phyloP scores from a whole-genome alignment of 2,113 vertebrate genomes.

The Vicugna pacos region DNA sequence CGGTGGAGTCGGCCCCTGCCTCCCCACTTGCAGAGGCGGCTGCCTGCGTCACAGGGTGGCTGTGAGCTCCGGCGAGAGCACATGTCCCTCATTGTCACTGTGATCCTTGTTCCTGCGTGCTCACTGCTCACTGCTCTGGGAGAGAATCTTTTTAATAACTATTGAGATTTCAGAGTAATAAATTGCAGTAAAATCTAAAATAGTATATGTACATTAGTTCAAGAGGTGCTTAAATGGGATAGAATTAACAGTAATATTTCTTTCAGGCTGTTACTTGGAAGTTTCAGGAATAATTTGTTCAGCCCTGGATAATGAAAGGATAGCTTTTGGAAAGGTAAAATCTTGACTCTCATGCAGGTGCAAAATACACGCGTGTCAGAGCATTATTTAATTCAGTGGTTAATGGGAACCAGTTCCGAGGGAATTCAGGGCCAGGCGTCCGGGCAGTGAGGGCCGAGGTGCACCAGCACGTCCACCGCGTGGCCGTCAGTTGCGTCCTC shows the following conservation, averaged over 20 bases:
- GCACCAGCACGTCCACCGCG: accelerated
- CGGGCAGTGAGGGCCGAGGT: neutral
- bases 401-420: neutral
- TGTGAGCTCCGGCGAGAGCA: too few relatives aligned
- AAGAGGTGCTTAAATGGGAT: neutral
- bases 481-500: accelerated
- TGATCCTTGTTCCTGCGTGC: neutral
- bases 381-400: neutral
- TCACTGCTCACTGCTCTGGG: neutral
- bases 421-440: neutral
- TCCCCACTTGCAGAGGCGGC: neutral
- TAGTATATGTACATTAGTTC: neutral
- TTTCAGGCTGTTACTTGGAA: neutral
- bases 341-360: neutral
- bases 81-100: neutral
- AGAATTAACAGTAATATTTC: neutral
- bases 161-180: neutral
- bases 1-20: neutral
- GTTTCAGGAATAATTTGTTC: conserved; percentile 31
- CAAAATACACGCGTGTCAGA: neutral
- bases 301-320: neutral
- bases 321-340: conserved; percentile 37
- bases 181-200: conserved; percentile 15
- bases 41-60: neutral
- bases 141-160: neutral